Conservation (phyloP, 2,797 vertebrate genomes). For the Streptopelia turtur region DNA sequence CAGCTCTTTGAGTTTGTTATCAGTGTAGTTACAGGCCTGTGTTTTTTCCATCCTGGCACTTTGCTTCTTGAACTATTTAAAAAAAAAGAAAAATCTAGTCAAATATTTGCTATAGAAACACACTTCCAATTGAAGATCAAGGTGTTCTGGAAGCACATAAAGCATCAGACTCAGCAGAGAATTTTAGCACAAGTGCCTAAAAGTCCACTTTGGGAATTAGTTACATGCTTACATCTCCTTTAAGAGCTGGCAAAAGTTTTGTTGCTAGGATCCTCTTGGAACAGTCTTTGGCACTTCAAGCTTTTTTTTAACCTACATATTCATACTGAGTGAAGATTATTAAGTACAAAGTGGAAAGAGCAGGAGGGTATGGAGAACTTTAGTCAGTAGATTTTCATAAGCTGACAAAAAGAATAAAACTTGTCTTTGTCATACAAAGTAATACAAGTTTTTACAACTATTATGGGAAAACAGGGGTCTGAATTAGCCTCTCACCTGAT, state of each 20-base stretch:
- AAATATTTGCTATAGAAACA: background rate
- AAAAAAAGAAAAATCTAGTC: background rate
- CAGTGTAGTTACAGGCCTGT: background rate
- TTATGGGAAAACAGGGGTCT: background rate
- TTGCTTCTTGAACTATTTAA: background rate
- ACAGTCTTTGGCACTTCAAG: background rate
- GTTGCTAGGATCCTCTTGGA: background rate
- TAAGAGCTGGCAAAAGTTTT: background rate
- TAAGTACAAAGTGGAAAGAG: background rate
- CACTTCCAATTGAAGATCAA: background rate
- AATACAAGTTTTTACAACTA: background rate
- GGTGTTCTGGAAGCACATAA: background rate
- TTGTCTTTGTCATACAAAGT: background rate
- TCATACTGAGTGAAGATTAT: background rate
- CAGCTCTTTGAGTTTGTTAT: background rate
- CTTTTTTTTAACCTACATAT: background rate
- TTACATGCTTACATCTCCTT: background rate
- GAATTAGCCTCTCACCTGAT: slow-evolving; percentile 10
- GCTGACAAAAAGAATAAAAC: background rate
- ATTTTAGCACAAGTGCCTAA: background rate
- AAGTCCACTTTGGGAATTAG: background rate
- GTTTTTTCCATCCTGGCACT: background rate
- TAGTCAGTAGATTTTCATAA: background rate
- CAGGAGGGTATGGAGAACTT: background rate
- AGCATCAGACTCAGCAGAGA: background rate